phyloP scores from a whole-genome alignment of 1,140 invertebrate genomes.

The Lethocerus indicus region DNA sequence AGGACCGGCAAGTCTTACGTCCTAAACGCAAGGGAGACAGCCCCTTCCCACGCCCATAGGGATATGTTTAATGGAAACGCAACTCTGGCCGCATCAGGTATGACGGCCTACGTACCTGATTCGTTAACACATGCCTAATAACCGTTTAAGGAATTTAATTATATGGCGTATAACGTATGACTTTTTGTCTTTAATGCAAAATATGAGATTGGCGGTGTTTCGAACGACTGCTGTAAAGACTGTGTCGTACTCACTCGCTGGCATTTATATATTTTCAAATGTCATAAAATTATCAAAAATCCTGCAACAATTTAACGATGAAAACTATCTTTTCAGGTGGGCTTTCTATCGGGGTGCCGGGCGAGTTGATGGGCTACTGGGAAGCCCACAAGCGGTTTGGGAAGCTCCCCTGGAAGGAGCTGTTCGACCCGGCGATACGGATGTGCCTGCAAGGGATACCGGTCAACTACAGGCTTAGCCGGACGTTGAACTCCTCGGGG shows the following conservation, averaged over 20 bases:
- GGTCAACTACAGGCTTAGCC: slow-evolving; percentile 1
- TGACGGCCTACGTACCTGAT: too few species aligned
- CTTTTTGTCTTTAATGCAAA: too few species aligned
- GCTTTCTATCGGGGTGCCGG: slow-evolving; percentile 70
- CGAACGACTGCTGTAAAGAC: too few species aligned
- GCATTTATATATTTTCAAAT: too few species aligned
- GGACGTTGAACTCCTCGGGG: slow-evolving; percentile 3
- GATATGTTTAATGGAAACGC: slow-evolving; percentile 41
- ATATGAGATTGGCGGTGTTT: too few species aligned
- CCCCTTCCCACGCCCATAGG: slow-evolving; percentile 33
- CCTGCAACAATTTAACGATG: too few species aligned
- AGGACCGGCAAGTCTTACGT: slow-evolving; percentile 25
- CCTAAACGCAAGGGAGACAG: slow-evolving; percentile 52
- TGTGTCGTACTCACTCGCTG: too few species aligned
- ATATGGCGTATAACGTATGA: too few species aligned
- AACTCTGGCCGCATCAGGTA: neutral
- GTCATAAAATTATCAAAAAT: too few species aligned
- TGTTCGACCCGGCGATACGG: slow-evolving; percentile 59
- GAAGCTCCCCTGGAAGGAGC: slow-evolving; percentile 57
- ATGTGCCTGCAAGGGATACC: slow-evolving; percentile 48
- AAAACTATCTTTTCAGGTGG: slow-evolving; percentile 45
- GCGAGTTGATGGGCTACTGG: slow-evolving; percentile 79
- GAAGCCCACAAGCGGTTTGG: slow-evolving; percentile 66
- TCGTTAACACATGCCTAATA: too few species aligned
- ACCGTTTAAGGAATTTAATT: too few species aligned